These are phyloP conservation scores for Cordilura impudica DNA, from an alignment of 2,888 invertebrate species.

Conservation along the genomic window DNA sequence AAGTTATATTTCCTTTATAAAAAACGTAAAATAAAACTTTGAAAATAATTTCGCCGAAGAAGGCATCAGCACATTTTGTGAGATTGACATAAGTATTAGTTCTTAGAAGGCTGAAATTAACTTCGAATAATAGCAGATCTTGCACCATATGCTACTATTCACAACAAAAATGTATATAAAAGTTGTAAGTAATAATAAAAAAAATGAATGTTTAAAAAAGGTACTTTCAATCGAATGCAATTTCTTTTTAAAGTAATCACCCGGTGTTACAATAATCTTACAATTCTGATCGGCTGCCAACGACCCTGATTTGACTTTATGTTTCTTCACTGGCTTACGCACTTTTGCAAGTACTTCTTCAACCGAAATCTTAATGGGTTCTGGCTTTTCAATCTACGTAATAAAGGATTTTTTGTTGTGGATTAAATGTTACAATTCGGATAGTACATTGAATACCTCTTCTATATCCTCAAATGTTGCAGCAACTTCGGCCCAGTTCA, in stretches of 20 bases:
- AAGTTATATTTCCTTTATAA: no score
- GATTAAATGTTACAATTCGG: no score
- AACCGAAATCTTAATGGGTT: constrained; percentile 87
- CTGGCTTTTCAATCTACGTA: constrained; percentile 84
- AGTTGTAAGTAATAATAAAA: background rate
- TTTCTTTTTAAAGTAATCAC: no score
- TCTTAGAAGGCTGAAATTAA: no score
- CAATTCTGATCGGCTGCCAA: constrained; percentile 81
- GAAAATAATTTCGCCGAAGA: no score
- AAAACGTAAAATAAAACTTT: no score
- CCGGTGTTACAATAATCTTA: constrained; percentile 78
- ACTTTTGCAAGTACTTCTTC: constrained; percentile 84
- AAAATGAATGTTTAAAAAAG: no score
- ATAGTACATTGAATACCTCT: constrained; percentile 71
- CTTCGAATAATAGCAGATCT: no score
- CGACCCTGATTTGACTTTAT: constrained; percentile 80
- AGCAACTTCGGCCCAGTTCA: constrained; percentile 91
- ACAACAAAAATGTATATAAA: background rate
- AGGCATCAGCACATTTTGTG: no score
- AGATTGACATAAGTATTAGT: no score
- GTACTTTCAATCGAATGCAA: no score
- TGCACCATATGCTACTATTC: no score
- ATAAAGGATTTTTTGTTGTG: constrained; percentile 66
- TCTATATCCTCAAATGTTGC: constrained; percentile 80
- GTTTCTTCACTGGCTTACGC: constrained; percentile 82